Conservation (phyloP, 2,113 vertebrate genomes). For the Haemorhous mexicanus region DNA sequence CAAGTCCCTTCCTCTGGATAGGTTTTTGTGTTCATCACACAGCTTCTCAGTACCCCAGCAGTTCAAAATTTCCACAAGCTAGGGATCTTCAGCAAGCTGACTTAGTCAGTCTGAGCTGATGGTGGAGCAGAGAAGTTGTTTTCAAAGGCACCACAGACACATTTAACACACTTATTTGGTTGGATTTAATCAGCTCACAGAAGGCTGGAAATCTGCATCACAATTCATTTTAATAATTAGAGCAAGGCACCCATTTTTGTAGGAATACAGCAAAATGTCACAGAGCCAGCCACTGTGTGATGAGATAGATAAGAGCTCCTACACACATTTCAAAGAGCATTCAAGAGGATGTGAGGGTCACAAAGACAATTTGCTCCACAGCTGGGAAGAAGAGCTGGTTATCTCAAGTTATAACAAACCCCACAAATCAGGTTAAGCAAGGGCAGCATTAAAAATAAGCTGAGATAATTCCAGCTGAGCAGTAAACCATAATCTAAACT, state of each 20-base stretch:
- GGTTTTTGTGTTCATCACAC: neutral
- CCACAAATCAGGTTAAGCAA: neutral
- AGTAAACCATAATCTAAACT: neutral
- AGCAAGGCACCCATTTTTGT: neutral
- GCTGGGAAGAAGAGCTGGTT: neutral
- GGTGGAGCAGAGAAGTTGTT: neutral
- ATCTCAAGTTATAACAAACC: neutral
- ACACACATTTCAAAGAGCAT: neutral
- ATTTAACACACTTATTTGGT: neutral
- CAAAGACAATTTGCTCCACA: neutral
- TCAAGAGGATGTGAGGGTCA: neutral
- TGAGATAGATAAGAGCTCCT: neutral
- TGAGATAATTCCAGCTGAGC: neutral
- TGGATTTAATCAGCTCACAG: neutral
- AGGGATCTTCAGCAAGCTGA: neutral
- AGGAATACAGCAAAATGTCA: neutral
- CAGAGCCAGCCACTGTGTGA: neutral
- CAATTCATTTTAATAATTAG: neutral
- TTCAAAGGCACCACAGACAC: neutral
- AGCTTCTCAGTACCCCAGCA: neutral
- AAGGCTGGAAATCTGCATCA: neutral
- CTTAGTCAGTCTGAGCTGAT: neutral
- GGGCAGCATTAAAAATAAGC: neutral
- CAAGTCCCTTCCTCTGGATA: neutral
- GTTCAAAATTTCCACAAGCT: neutral